Percentiles rank a stretch among this genome's conserved stretches.
Conservation (phyloP, 2,113 vertebrate species). For the Aviceda subcristata region DNA sequence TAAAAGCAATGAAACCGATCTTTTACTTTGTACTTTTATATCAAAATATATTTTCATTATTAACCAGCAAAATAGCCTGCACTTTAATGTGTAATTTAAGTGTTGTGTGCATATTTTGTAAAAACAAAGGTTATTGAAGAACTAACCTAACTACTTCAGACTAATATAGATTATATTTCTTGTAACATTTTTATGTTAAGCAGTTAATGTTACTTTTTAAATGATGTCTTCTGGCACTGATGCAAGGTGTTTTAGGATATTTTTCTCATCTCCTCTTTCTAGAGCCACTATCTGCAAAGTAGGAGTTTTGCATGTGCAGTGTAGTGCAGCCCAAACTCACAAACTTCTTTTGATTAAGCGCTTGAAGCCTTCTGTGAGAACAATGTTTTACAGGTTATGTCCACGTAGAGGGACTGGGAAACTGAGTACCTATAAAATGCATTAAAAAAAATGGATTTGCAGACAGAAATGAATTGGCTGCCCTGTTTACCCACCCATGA, state of each 20-base stretch:
- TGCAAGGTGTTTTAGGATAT: neutral
- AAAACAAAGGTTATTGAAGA: neutral
- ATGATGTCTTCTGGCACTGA: neutral
- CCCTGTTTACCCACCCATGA: neutral
- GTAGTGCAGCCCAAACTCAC: neutral
- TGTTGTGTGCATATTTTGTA: neutral
- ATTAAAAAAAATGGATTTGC: neutral
- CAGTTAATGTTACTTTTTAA: neutral
- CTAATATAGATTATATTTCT: neutral
- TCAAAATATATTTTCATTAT: neutral
- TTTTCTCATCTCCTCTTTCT: neutral
- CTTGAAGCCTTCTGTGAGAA: neutral
- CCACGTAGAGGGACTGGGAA: neutral
- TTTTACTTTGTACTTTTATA: neutral
- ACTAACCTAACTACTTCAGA: neutral
- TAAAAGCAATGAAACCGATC: neutral
- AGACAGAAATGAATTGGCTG: neutral
- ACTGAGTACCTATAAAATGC: neutral
- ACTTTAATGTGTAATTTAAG: neutral
- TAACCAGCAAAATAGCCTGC: neutral
- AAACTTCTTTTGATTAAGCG: neutral
- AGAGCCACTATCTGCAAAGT: neutral
- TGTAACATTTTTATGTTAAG: neutral
- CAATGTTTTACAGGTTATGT: neutral
- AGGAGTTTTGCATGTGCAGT: neutral